A percentile compares a stretch with the other conserved stretches of the same genome.
These are phyloP conservation scores for Albula glossodonta DNA, from an alignment of 2,113 vertebrate species.

Conservation along the genomic window DNA sequence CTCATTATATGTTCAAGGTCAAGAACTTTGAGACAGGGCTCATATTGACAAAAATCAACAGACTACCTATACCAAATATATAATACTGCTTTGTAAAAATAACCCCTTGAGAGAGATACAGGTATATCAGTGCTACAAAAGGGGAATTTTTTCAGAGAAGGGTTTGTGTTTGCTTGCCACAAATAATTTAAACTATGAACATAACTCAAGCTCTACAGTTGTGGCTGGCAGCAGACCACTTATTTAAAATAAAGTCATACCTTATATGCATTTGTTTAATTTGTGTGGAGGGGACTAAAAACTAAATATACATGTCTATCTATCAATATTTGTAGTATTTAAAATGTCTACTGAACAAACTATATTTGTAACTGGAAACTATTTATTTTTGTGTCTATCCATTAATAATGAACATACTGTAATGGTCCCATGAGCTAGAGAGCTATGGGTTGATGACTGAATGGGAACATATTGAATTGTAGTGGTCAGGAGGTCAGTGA, in stretches of 20 bases:
- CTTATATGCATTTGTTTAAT: background rate
- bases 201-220: no score
- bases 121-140: no score
- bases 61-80: background rate
- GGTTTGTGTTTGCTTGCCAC: no score
- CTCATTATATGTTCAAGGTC: background rate
- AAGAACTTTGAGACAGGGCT: background rate
- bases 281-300: background rate
- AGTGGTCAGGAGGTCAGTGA: background rate
- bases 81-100: background rate
- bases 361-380: no score
- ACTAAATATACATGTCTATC: background rate
- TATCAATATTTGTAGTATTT: background rate
- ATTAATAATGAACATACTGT: background rate
- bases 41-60: background rate
- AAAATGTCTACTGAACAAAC: no score
- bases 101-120: no score
- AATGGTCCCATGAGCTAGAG: background rate
- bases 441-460: background rate
- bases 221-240: background rate
- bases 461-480: background rate
- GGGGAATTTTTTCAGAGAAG: no score
- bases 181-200: no score
- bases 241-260: background rate
- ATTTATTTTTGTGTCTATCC: no score